phyloP scores from a whole-genome alignment of 1,140 invertebrate species.

The Drosophila biarmipes region DNA sequence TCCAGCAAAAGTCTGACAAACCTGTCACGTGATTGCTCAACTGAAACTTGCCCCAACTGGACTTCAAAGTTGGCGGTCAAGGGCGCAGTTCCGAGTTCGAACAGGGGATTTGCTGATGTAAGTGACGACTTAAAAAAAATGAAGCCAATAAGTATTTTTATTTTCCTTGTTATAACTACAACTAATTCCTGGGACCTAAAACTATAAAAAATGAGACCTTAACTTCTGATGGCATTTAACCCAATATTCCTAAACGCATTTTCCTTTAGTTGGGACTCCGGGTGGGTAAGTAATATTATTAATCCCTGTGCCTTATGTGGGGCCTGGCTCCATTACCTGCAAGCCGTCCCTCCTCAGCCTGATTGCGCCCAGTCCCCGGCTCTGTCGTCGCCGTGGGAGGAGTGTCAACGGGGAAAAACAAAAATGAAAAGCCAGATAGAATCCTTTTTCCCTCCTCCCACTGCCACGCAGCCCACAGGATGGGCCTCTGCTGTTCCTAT shows the following conservation, averaged over 20 bases:
- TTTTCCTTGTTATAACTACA: too few relatives aligned
- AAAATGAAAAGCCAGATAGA: conserved; percentile 12
- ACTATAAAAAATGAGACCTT: background rate
- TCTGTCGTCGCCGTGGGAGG: conserved; percentile 24
- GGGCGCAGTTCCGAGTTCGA: background rate
- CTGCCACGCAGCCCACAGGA: conserved; percentile 15
- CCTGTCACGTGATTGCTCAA: conserved; percentile 78
- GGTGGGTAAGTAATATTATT: background rate
- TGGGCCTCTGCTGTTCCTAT: conserved; percentile 63
- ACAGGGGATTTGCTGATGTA: background rate
- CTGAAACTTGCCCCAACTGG: conserved; percentile 44
- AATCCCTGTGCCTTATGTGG: conserved; percentile 12
- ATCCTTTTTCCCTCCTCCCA: conserved; percentile 44
- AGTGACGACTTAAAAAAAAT: too few relatives aligned
- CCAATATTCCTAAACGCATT: background rate
- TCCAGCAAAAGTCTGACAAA: conserved; percentile 71
- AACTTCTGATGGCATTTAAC: background rate
- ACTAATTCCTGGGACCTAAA: too few relatives aligned
- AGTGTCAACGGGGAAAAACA: conserved; percentile 5
- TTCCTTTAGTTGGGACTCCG: background rate
- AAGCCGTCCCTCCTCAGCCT: conserved; percentile 1
- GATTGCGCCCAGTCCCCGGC: conserved; percentile 48
- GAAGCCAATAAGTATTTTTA: too few relatives aligned
- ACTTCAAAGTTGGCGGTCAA: conserved; percentile 22
- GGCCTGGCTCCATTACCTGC: conserved; percentile 1